Evolutionary conservation across 2,113 vertebrate genomes (phyloP).

Genomic region (Spermophilus dauricus): DNA sequence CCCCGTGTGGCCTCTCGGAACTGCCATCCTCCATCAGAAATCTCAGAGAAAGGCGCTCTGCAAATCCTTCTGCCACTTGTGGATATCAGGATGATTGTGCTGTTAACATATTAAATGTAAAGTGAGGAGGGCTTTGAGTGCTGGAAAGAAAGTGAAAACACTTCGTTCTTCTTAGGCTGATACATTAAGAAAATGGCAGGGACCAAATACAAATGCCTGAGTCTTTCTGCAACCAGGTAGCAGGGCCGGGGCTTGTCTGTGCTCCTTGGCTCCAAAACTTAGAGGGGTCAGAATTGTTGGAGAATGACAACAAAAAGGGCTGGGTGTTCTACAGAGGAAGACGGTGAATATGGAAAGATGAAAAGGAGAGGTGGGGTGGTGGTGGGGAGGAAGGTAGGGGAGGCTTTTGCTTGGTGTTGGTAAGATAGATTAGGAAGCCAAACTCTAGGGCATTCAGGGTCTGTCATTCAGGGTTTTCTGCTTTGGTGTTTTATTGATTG

Average conservation of each 20-base stretch:
- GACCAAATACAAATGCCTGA: background rate
- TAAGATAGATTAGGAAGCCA: background rate
- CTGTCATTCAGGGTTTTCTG: background rate
- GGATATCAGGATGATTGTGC: slow-evolving; percentile 44
- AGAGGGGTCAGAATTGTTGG: background rate
- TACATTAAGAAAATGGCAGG: slow-evolving; percentile 70
- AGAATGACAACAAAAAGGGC: background rate
- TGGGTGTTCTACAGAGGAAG: background rate
- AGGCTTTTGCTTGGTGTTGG: background rate
- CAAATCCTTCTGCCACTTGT: background rate
- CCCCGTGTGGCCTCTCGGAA: background rate
- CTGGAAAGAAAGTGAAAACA: slow-evolving; percentile 60
- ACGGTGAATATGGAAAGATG: background rate
- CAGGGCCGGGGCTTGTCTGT: background rate
- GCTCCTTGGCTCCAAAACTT: background rate
- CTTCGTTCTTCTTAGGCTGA: slow-evolving; percentile 48
- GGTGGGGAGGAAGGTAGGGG: no score
- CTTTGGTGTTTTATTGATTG: slow-evolving; percentile 23
- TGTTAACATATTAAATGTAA: slow-evolving; percentile 74
- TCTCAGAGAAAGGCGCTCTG: background rate
- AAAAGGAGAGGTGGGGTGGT: background rate
- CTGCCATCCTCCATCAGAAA: slow-evolving; percentile 38
- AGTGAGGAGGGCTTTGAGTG: slow-evolving; percentile 57
- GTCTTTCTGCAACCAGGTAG: background rate
- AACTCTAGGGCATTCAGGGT: background rate